A percentile compares a stretch with the other conserved stretches of the same genome.
These are phyloP conservation scores for Malurus alboscapulatus DNA, from an alignment of 2,113 vertebrate genomes.

Conservation along the genomic window DNA sequence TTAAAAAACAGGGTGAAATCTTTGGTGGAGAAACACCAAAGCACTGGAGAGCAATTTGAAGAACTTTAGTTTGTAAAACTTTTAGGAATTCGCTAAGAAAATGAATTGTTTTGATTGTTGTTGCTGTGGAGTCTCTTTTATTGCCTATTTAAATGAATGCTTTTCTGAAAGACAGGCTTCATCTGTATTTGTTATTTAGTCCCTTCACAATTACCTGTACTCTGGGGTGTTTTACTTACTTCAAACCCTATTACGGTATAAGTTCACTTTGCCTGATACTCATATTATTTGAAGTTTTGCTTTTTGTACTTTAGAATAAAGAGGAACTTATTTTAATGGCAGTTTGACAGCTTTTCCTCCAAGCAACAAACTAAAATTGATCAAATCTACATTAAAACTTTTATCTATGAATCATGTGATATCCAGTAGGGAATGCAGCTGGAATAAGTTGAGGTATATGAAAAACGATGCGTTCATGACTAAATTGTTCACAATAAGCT, in stretches of 20 bases:
- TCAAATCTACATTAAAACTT: constrained; percentile 61
- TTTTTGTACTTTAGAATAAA: constrained; percentile 51
- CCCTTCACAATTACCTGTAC: neutral
- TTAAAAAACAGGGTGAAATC: neutral
- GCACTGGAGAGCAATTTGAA: neutral
- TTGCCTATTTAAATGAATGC: neutral
- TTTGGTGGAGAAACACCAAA: neutral
- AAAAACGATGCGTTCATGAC: constrained; percentile 6
- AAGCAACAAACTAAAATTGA: constrained; percentile 65
- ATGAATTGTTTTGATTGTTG: neutral
- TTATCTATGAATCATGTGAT: constrained; percentile 44
- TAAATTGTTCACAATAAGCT: constrained; percentile 2
- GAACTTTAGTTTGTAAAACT: neutral
- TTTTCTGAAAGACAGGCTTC: neutral
- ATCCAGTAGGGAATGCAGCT: constrained; percentile 42
- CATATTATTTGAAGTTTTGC: neutral
- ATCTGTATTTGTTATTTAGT: neutral
- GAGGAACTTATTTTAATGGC: constrained; percentile 41
- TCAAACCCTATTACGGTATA: neutral
- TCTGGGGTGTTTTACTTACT: neutral
- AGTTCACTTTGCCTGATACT: constrained; percentile 16
- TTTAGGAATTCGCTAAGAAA: neutral
- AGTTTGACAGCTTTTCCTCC: constrained; percentile 62
- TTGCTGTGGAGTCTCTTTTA: neutral
- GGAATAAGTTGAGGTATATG: constrained; percentile 28